phyloP scores from a whole-genome alignment of 2,888 invertebrate species.

The Orthosia gracilis region DNA sequence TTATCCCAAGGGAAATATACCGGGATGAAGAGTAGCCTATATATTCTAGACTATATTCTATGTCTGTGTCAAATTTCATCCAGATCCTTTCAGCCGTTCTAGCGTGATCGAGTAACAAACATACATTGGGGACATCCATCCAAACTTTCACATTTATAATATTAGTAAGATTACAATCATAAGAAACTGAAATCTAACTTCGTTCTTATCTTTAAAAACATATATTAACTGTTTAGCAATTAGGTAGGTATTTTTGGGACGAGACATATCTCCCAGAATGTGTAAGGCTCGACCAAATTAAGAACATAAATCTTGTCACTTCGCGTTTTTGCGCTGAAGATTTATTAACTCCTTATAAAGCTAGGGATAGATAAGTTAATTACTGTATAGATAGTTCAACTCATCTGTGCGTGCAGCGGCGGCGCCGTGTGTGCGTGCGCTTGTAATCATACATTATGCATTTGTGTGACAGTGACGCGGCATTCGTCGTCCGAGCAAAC shows the following conservation, averaged over 20 bases:
- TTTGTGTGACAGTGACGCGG: no score
- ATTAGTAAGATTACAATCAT: no score
- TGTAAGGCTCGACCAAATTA: constrained; percentile 10
- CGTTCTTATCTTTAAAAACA: not conserved
- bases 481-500: no score
- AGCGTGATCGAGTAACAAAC: not conserved
- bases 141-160: no score
- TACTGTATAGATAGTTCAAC: not conserved
- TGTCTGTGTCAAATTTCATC: no score
- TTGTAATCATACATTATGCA: no score
- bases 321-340: constrained; percentile 13
- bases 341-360: constrained; percentile 13
- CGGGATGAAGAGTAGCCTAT: no score
- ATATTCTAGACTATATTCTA: no score
- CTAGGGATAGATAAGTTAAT: not conserved
- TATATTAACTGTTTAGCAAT: not conserved
- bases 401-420: no score
- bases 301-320: constrained; percentile 17
- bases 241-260: not conserved
- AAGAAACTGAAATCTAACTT: not conserved
- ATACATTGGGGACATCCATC: no score
- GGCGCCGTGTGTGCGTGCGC: no score
- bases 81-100: not conserved
- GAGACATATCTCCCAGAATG: constrained; percentile 7
- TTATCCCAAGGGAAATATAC: no score